phyloP scores from a whole-genome alignment of 2,888 invertebrate species.

The Lasioglossum leucozonium region DNA sequence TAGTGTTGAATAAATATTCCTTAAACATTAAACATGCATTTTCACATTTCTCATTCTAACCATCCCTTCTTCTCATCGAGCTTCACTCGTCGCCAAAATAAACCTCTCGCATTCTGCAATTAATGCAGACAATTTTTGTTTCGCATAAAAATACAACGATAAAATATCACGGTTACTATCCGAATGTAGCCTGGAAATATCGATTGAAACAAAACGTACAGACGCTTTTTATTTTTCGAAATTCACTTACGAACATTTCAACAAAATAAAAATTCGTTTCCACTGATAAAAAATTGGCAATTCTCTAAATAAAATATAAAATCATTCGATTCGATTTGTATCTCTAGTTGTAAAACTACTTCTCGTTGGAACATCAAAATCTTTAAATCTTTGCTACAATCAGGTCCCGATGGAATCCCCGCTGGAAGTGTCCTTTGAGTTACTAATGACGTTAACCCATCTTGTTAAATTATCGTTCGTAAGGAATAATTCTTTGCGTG shows the following conservation, averaged over 20 bases:
- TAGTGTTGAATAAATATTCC: background rate
- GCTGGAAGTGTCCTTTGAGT: background rate
- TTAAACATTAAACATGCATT: background rate
- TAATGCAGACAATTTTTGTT: background rate
- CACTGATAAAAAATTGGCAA: too few species aligned
- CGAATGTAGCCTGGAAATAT: background rate
- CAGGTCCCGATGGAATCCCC: background rate
- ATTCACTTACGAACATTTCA: background rate
- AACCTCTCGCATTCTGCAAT: background rate
- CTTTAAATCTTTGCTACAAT: background rate
- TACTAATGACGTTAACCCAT: background rate
- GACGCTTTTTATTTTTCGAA: background rate
- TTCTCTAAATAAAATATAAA: background rate
- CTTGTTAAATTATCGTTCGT: conserved; percentile 5
- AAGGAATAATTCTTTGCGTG: conserved; percentile 4
- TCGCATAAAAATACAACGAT: background rate
- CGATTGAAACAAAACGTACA: background rate
- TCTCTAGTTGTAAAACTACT: background rate
- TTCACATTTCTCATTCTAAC: too few species aligned
- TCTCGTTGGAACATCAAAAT: too few species aligned
- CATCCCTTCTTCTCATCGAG: background rate
- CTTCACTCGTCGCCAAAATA: background rate
- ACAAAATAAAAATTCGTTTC: background rate
- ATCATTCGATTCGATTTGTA: background rate
- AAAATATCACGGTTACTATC: background rate